Evolutionary conservation across 2,888 invertebrate species (phyloP), one percentile per base, ranked within the genome.

Genomic region (Homarus gammarus): DNA sequence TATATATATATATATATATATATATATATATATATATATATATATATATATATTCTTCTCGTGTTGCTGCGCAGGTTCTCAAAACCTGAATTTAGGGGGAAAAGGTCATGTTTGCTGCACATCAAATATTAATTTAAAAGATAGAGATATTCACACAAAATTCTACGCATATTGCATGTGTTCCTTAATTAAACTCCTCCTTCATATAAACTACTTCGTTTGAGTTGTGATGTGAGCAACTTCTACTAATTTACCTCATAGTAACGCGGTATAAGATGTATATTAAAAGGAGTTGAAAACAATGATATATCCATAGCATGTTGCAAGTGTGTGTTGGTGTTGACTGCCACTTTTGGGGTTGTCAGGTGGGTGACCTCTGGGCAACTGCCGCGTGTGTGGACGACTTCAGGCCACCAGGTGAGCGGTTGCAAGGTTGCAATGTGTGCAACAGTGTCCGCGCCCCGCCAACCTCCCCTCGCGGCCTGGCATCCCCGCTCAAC

Each of bases 401-500:
- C 5, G 56, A 5, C 0, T 56, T 0, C 56, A 64, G 64, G 64
- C 64, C 64, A 64, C 64, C 64, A 64, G 18, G 12, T 3, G 56
- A 56, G 18, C 10, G 56, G 56, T 56, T 12, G 22, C 18, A 12
- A n/a, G 44, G 27, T n/a, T 64, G 64, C 64, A 64, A 27, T n/a
- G 64, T 27, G 6, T 27, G 27, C 22, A 40, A 18, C 31, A 33
- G 18, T 12, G 51, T 2, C 73, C 82, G 75, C 68, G 78, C 56
- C 77, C 88, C 64, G 38, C 51, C 10, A n/a, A 12, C 38, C 77
- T 31, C 15, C 49, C 75, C 64, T 83, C 83, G 77, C 68, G 77
- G 83, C 88, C 88, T 83, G 87, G 87, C 87, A 87, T 87, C 82
- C 84, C 77, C 40, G 36, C 84, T 61, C 84, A 89, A 72, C 89